phyloP scores from a whole-genome alignment of 2,113 vertebrate species.

The Lasiurus borealis region DNA sequence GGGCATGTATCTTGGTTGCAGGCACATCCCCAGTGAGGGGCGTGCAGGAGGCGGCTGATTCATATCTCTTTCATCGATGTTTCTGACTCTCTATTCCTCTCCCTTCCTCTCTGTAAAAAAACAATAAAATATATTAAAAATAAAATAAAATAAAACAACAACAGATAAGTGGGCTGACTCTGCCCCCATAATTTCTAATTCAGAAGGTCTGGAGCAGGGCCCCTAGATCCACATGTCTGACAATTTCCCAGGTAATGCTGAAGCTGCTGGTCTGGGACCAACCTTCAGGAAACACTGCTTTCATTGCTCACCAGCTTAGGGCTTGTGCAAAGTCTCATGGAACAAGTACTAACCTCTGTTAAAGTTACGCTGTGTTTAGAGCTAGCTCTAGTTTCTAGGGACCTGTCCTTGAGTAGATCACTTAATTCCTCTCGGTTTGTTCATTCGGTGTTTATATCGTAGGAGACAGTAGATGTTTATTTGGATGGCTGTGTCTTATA shows the following conservation, averaged over 20 bases:
- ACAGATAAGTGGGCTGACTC: background rate
- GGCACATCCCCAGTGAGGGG: too few species aligned
- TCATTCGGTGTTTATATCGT: background rate
- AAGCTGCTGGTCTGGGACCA: background rate
- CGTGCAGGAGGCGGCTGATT: too few species aligned
- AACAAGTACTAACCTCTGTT: background rate
- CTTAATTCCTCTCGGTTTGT: background rate
- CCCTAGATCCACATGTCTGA: background rate
- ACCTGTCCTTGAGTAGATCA: background rate
- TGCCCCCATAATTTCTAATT: background rate
- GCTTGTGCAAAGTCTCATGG: background rate
- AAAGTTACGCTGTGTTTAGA: background rate
- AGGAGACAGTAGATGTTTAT: background rate
- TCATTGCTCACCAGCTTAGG: background rate
- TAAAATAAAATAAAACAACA: too few species aligned
- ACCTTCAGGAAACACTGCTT: background rate
- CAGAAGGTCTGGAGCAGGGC: background rate
- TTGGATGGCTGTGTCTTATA: background rate
- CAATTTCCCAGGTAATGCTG: background rate
- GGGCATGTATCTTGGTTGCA: too few species aligned
- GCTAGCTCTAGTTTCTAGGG: background rate
- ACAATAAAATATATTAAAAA: too few species aligned
- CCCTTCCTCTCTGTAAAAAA: too few species aligned
- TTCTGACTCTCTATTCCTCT: too few species aligned
- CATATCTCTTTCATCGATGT: too few species aligned